Evolutionary conservation across 2,113 vertebrate species (phyloP).

Genomic region (Zosterops pallidus): DNA sequence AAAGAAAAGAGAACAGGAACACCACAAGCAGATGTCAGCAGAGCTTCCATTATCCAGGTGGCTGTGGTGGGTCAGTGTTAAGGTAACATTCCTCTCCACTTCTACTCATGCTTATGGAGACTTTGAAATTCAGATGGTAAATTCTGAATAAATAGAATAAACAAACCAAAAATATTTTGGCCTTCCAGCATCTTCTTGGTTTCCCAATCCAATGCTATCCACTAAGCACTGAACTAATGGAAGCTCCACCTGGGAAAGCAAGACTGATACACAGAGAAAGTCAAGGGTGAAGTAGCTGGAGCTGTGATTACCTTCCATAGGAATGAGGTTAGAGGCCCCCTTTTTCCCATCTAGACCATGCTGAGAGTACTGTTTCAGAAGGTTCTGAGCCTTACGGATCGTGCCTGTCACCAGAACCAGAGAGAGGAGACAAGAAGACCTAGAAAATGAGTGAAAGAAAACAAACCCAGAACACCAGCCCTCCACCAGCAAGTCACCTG

Average conservation of each 20-base stretch:
- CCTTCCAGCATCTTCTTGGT: not conserved
- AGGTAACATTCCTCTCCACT: not conserved
- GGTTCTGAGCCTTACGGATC: conserved; percentile 99
- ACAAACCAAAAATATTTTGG: not conserved
- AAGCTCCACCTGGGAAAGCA: conserved; percentile 62
- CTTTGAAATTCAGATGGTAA: not conserved
- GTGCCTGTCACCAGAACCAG: conserved; percentile 94
- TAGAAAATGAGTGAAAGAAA: conserved; percentile 84
- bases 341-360: conserved; percentile 99
- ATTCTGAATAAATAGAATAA: not conserved
- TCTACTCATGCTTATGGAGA: not conserved
- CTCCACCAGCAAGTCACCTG: conserved; percentile 74
- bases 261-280: conserved; percentile 53
- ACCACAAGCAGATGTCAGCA: conserved; percentile 40
- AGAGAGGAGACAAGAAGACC: conserved; percentile 83
- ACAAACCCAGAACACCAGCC: conserved; percentile 74
- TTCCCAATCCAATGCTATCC: not conserved
- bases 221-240: conserved; percentile 38
- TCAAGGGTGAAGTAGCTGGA: conserved; percentile 53
- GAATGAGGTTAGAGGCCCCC: conserved; percentile 98
- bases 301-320: conserved; percentile 95
- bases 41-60: conserved; percentile 69
- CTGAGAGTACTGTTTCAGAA: conserved; percentile 99
- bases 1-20: conserved; percentile 49
- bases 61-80: not conserved